phyloP scores from a whole-genome alignment of 2,797 vertebrate species.

The Monodelphis domestica region DNA sequence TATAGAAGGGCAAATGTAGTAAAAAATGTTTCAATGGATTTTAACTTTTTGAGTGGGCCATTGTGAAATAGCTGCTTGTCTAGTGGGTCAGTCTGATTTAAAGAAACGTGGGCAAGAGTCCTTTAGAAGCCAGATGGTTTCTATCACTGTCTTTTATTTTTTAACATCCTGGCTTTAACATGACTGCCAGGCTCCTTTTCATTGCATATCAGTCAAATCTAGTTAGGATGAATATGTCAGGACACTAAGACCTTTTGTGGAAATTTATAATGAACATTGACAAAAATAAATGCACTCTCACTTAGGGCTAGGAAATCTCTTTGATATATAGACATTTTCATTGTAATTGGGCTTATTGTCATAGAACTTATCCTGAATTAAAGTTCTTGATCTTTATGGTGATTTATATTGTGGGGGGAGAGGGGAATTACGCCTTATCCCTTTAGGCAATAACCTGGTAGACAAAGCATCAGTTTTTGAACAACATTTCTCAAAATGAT shows the following conservation, averaged over 20 bases:
- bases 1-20: neutral
- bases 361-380: neutral
- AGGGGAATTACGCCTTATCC: neutral
- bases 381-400: neutral
- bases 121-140: conserved; percentile 22
- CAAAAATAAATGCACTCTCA: neutral
- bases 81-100: neutral
- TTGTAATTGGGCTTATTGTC: neutral
- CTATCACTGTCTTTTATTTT: neutral
- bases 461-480: neutral
- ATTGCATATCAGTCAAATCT: neutral
- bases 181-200: neutral
- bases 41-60: neutral
- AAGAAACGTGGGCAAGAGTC: neutral
- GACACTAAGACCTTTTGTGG: neutral
- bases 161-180: neutral
- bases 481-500: neutral
- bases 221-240: neutral
- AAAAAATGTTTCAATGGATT: neutral
- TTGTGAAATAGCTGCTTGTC: neutral
- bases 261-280: neutral
- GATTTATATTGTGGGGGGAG: neutral
- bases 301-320: neutral
- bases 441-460: neutral
- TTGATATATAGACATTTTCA: neutral